Evolutionary conservation across 2,113 vertebrate species (phyloP), one percentile per base, ranked within the genome.

Genomic region (Callionymus lyra): DNA sequence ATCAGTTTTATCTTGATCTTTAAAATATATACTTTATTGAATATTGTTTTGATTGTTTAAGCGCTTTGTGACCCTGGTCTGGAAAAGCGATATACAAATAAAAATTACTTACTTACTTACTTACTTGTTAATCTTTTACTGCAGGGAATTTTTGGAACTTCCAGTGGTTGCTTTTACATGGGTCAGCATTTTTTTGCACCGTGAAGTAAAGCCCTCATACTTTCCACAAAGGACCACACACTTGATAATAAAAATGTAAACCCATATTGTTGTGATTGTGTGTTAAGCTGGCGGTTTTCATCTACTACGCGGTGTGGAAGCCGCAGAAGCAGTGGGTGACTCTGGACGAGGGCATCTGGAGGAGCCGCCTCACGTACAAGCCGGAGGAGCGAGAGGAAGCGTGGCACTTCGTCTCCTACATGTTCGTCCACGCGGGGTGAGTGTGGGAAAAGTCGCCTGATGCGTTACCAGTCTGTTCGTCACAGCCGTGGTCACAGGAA

Each of bases 391-490:
- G 91, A 1, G 32, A 89, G 39, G 77, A 94, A 64, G 89, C 89
- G 4, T 94, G 92, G 92, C 83, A 91, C 38, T 94, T 94, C 34
- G 0, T 92, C 44, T 92, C 91, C 16, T 94, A 94, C 72, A 94
- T 94, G 92, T 83, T 94, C 48, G 86, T 94, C 21, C 91, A 94
- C n/a, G 91, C 91, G 1, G 91, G 92, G 92, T 94, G 79, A 87
- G 87, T 11, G 1, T 1, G n/a, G 8, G 8, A 6, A 12, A 13
- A 3, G 6, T 16, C 32, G 17, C 35, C 2, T 2, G 39, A 6
- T 9, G 31, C 31, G 44, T 44, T 34, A 44, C 46, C 4, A 4
- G 14, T 14, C 36, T 16, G 36, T 6, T 14, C 8, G n/a, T 9
- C 8, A 15, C 12, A 2, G 6, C 36, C 12, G 36, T 14, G 36